phyloP scores from a whole-genome alignment of 2,797 vertebrate genomes.

The Sebastes nivosus region DNA sequence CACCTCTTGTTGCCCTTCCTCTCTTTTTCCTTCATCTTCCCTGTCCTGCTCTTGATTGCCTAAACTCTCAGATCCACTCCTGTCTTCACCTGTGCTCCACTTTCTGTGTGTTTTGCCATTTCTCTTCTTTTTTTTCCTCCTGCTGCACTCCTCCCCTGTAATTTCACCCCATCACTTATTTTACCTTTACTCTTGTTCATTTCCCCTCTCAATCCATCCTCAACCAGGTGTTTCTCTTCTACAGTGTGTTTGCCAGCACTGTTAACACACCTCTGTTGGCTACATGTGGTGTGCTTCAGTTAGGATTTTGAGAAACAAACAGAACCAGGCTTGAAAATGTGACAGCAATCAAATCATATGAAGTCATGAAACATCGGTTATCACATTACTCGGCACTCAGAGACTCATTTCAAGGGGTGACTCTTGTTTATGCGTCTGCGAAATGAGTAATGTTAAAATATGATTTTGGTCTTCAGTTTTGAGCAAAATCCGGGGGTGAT shows the following conservation, averaged over 20 bases:
- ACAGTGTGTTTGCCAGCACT: not conserved
- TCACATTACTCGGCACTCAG: not conserved
- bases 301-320: not conserved
- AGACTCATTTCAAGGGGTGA: not conserved
- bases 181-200: conserved; percentile 8
- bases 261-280: not conserved
- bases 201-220: not conserved
- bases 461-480: not conserved
- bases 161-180: conserved; percentile 13
- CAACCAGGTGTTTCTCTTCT: conserved; percentile 6
- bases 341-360: not conserved
- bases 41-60: conserved; percentile 39
- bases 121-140: not conserved
- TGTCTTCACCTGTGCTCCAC: conserved; percentile 17
- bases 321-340: not conserved
- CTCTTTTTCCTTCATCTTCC: conserved; percentile 38
- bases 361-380: not conserved
- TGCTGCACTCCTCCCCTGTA: conserved; percentile 14
- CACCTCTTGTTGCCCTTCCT: conserved; percentile 54
- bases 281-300: not conserved
- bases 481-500: not conserved
- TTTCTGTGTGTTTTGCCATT: conserved; percentile 20
- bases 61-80: conserved; percentile 41
- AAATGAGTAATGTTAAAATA: not conserved
- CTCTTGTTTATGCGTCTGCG: not conserved